Conservation (phyloP, 1,140 invertebrate genomes). For the Chelonus insularis region DNA sequence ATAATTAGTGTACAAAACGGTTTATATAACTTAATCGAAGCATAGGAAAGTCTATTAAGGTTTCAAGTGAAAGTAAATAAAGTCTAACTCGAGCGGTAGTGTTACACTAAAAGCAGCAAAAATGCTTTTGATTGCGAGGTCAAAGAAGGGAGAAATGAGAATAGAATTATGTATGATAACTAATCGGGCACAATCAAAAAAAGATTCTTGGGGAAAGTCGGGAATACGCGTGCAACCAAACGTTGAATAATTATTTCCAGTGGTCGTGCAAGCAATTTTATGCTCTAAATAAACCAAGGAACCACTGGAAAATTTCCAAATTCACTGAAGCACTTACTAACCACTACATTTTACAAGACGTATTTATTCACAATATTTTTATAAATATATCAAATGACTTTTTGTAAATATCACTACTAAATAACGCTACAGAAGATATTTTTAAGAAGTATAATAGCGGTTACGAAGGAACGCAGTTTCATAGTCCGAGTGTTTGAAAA, state of each 20-base stretch:
- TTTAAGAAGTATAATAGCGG: neutral
- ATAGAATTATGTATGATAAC: neutral
- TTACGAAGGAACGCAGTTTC: conserved; percentile 1
- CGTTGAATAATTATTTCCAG: conserved; percentile 39
- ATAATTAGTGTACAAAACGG: neutral
- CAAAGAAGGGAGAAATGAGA: too few species aligned
- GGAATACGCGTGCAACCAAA: conserved; percentile 6
- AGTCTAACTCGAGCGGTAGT: too few species aligned
- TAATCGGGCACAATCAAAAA: neutral
- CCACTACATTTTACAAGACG: neutral
- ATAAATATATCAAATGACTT: neutral
- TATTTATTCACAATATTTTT: neutral
- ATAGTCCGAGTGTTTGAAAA: conserved; percentile 35
- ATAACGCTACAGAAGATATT: too few species aligned
- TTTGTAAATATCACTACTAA: too few species aligned
- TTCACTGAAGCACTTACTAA: neutral
- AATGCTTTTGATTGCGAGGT: too few species aligned
- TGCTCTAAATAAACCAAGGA: conserved; percentile 51
- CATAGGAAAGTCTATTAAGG: neutral
- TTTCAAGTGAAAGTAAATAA: neutral
- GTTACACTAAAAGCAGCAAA: too few species aligned
- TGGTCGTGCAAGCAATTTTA: conserved; percentile 47
- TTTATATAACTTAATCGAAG: neutral
- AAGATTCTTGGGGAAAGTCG: neutral
- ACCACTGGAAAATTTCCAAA: neutral